Conservation (phyloP, 2,113 vertebrate genomes). For the Ursus arctos region DNA sequence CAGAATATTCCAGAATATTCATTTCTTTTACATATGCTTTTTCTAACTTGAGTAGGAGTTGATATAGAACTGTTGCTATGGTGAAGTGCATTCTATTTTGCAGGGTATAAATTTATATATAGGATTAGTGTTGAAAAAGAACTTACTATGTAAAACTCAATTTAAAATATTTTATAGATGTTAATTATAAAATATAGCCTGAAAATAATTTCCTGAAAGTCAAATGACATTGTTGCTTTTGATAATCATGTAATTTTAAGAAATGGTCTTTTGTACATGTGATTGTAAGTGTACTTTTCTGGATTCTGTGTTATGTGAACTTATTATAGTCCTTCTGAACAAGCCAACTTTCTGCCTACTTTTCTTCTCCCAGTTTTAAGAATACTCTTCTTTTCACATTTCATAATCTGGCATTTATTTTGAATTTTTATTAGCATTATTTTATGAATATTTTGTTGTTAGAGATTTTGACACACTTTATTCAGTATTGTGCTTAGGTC, state of each 20-base stretch:
- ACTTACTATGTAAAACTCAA: constrained; percentile 74
- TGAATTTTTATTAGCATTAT: constrained; percentile 22
- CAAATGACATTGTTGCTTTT: constrained; percentile 52
- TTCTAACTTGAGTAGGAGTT: constrained; percentile 82
- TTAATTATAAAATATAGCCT: constrained; percentile 70
- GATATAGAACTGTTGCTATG: constrained; percentile 80
- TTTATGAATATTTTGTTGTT: constrained; percentile 53
- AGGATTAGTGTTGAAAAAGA: constrained; percentile 70
- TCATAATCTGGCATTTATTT: constrained; percentile 6
- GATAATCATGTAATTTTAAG: constrained; percentile 55
- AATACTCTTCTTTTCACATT: neutral
- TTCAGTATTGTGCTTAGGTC: neutral
- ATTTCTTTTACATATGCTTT: constrained; percentile 76
- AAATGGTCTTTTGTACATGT: constrained; percentile 12
- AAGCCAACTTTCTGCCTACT: constrained; percentile 1
- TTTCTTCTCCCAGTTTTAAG: constrained; percentile 46
- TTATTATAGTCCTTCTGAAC: constrained; percentile 3
- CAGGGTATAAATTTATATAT: constrained; percentile 72
- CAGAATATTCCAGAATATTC: constrained; percentile 64
- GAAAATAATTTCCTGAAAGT: constrained; percentile 74
- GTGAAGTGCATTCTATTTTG: constrained; percentile 79
- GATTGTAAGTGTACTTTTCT: constrained; percentile 7
- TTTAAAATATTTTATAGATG: constrained; percentile 72
- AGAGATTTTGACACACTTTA: constrained; percentile 1
- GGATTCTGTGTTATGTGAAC: neutral